A percentile compares a stretch with the other conserved stretches of the same genome.
Conservation (phyloP, 2,797 vertebrate genomes). For the Pyrocephalus nanus region DNA sequence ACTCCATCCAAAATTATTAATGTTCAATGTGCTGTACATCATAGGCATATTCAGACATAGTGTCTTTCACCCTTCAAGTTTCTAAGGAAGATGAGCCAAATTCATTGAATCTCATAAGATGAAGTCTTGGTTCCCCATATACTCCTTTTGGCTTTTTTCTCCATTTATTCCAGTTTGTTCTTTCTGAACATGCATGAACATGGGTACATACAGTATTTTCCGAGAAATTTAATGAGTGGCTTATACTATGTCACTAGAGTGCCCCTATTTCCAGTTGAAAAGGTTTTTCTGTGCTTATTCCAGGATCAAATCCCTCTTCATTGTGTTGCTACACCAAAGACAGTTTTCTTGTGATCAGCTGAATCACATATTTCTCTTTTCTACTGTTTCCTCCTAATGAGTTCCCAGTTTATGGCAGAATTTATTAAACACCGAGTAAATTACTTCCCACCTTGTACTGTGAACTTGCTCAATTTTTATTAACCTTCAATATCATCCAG, state of each 20-base stretch:
- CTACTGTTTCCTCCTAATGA: neutral
- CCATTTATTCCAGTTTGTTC: neutral
- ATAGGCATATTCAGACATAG: neutral
- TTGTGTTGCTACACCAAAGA: neutral
- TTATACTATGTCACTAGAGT: neutral
- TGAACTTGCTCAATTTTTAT: neutral
- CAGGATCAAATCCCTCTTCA: neutral
- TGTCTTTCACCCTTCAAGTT: neutral
- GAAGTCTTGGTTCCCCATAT: neutral
- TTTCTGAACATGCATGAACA: neutral
- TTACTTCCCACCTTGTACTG: neutral
- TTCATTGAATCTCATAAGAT: neutral
- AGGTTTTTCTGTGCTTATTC: neutral
- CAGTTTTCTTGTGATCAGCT: neutral
- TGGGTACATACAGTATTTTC: neutral
- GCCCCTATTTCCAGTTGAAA: neutral
- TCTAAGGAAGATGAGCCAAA: neutral
- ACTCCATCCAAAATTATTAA: neutral
- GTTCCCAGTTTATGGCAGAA: neutral
- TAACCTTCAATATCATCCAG: neutral
- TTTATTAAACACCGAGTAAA: neutral
- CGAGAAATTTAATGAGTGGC: neutral
- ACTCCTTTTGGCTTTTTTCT: neutral
- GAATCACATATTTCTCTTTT: neutral
- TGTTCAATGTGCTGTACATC: neutral